Percentiles rank a stretch among this genome's conserved stretches.
Evolutionary conservation across 2,797 vertebrate genomes (phyloP).

Genomic region (Peromyscus eremicus): DNA sequence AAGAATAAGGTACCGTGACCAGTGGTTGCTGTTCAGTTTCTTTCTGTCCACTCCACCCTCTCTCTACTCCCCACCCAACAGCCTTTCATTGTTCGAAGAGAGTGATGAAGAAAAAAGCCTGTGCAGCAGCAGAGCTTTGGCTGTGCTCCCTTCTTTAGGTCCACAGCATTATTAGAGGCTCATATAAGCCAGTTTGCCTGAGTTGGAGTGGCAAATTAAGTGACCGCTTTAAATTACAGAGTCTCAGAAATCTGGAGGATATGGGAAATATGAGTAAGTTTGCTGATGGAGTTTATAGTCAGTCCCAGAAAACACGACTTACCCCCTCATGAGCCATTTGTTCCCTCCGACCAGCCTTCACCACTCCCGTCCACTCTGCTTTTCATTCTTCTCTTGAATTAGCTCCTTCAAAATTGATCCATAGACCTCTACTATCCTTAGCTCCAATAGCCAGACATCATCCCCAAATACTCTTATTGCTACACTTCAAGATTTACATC

Average conservation of each 20-base stretch:
- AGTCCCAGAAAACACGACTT: neutral
- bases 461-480: neutral
- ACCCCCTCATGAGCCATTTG: neutral
- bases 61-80: neutral
- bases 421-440: neutral
- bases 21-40: neutral
- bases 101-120: neutral
- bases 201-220: neutral
- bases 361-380: neutral
- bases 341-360: neutral
- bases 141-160: neutral
- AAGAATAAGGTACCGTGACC: neutral
- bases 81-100: neutral
- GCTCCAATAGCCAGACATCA: neutral
- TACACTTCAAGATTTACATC: neutral
- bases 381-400: neutral
- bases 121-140: neutral
- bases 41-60: neutral
- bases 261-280: neutral
- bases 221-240: neutral
- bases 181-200: neutral
- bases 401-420: neutral
- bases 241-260: neutral
- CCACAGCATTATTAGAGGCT: neutral
- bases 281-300: neutral